These are phyloP conservation scores for Drosophila picticornis DNA, from an alignment of 2,888 invertebrate genomes.

Conservation along the genomic window DNA sequence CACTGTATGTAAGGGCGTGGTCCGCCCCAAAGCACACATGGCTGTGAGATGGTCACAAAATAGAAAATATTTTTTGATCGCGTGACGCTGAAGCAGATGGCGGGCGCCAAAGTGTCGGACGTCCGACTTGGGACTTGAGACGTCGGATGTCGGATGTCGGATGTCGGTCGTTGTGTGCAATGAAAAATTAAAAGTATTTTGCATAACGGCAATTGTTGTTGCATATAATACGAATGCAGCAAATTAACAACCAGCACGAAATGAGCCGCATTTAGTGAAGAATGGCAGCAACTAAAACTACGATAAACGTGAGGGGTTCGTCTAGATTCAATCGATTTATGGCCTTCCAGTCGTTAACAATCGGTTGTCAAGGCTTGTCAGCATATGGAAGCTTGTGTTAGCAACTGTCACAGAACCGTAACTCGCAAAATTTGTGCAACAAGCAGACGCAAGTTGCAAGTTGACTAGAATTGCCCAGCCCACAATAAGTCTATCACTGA, in stretches of 20 bases:
- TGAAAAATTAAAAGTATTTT: conserved; percentile 52
- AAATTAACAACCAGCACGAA: conserved; percentile 19
- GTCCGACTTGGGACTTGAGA: conserved; percentile 13
- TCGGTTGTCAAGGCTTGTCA: conserved; percentile 55
- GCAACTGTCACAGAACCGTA: conserved; percentile 31
- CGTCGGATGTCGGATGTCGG: conserved; percentile 19
- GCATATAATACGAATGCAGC: conserved; percentile 7
- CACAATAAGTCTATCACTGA: background rate
- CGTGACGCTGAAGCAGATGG: conserved; percentile 51
- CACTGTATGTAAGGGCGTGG: background rate
- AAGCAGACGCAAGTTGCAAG: conserved; percentile 5
- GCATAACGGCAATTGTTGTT: conserved; percentile 37
- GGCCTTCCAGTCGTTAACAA: conserved; percentile 70
- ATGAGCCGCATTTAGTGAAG: conserved; percentile 17
- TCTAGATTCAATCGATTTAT: conserved; percentile 59
- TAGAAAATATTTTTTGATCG: conserved; percentile 72
- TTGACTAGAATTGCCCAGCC: background rate
- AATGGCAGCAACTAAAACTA: background rate
- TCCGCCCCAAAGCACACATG: conserved; percentile 19
- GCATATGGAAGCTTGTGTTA: conserved; percentile 71
- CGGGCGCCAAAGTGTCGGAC: conserved; percentile 42
- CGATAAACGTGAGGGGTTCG: background rate
- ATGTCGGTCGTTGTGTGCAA: conserved; percentile 64
- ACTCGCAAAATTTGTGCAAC: conserved; percentile 24
- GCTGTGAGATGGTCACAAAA: conserved; percentile 73